Evolutionary conservation across 2,888 invertebrate species (phyloP).

Genomic region (Teleiodes luculella): DNA sequence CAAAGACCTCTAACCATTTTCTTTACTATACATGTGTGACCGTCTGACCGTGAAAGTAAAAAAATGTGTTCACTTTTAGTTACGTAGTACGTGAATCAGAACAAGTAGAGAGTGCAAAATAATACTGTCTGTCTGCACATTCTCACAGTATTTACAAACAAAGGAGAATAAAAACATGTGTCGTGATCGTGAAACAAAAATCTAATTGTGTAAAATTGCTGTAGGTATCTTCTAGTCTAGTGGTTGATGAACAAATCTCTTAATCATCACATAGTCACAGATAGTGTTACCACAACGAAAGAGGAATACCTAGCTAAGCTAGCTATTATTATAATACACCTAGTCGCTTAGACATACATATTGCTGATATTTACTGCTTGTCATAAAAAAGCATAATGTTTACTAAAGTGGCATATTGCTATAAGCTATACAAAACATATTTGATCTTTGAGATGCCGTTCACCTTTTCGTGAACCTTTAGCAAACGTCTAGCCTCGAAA

Average conservation of each 20-base stretch:
- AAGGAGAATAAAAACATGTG: too few relatives aligned
- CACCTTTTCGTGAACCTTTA: conserved; percentile 14
- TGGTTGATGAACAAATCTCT: too few relatives aligned
- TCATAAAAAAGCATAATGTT: neutral
- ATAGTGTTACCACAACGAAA: too few relatives aligned
- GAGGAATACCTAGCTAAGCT: too few relatives aligned
- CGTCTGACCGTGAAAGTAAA: neutral
- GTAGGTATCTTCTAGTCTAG: too few relatives aligned
- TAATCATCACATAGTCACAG: too few relatives aligned
- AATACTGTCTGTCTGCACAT: conserved; percentile 1
- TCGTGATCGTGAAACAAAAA: too few relatives aligned
- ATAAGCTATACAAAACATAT: conserved; percentile 2
- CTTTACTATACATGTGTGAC: neutral
- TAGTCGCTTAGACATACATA: too few relatives aligned
- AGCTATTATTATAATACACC: too few relatives aligned
- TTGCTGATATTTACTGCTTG: too few relatives aligned
- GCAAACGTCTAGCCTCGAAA: conserved; percentile 9
- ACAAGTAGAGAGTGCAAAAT: conserved; percentile 17
- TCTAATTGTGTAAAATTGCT: neutral
- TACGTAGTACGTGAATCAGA: conserved; percentile 5
- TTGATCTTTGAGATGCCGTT: conserved; percentile 7
- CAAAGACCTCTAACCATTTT: neutral
- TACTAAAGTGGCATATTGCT: neutral
- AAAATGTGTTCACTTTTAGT: neutral
- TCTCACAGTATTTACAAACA: conserved; percentile 30